phyloP scores from a whole-genome alignment of 2,888 invertebrate genomes.

The Diaphora mendica region DNA sequence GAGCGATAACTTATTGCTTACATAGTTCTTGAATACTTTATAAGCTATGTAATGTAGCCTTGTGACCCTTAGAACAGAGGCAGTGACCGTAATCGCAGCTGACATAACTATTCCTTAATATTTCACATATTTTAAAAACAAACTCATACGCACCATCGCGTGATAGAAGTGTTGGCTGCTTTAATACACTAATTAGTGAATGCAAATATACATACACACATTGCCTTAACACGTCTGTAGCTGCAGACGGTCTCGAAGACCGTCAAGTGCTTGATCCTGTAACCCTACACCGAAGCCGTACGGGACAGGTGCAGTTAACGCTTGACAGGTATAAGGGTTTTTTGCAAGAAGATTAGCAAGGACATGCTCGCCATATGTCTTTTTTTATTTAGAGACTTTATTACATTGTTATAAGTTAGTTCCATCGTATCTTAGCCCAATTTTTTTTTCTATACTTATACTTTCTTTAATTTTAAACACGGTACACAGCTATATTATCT shows the following conservation, averaged over 20 bases:
- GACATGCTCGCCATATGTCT: constrained; percentile 21
- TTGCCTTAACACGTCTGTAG: constrained; percentile 38
- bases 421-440: too few relatives aligned
- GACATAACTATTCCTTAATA: neutral
- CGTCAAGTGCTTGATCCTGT: constrained; percentile 49
- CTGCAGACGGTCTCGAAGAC: constrained; percentile 48
- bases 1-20: too few relatives aligned
- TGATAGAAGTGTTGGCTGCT: neutral
- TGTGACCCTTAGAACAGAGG: neutral
- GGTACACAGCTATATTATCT: neutral
- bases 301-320: constrained; percentile 49
- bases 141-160: neutral
- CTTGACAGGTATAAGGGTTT: constrained; percentile 37
- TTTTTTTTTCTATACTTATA: too few relatives aligned
- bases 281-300: constrained; percentile 51
- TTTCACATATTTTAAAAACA: neutral
- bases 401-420: too few relatives aligned
- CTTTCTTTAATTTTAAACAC: too few relatives aligned
- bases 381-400: too few relatives aligned
- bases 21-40: neutral
- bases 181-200: neutral
- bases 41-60: neutral
- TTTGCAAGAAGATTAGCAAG: constrained; percentile 32
- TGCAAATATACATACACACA: neutral
- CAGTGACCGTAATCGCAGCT: too few relatives aligned